Evolutionary conservation across 2,888 invertebrate species (phyloP), one percentile per base, ranked within the genome.

Genomic region (Sarcophaga caerulescens): DNA sequence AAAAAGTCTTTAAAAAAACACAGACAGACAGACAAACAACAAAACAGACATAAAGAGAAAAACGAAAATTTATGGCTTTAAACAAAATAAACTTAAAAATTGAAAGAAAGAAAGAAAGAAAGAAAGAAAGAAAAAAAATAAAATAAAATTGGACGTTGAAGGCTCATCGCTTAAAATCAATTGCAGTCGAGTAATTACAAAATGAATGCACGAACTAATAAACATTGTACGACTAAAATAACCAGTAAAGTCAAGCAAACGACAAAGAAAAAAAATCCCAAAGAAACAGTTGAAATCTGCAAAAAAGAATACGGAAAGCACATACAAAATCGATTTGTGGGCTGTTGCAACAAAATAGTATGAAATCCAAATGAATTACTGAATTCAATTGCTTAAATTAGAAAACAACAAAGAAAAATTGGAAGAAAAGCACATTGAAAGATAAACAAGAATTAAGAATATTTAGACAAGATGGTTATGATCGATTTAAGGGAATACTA

Each of bases 201-300:
- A 92, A 91, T 92, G 92, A 92, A 92, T 91, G 92, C 91, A 92
- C 91, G 91, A 92, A 92, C 92, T 92, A 92, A 92, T 92, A 92
- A 92, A 92, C 91, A 91, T 90, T 88, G 90, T 81, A 77, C 77
- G 66, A 70, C 52, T 47, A 88, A 87, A 35, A 85, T 85, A 85
- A 80, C 52, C 52, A 52, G 5, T 14, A 52, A 52, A 52, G 12
- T 1, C 4, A 47, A 47, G 52, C 52, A 52, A 52, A 52, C 2
- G 21, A 85, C 74, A 77, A 60, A 70, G 57, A 57, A 74, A 78
- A 47, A 52, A 65, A 70, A 63, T 57, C 12, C 25, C 21, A 2
- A 63, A 63, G 5, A 52, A 70, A 47, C 12, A 19, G 1, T 21
- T 35, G n/a, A 68, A 59, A 81, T 59, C 81, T 1, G 35, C 35